Base-by-base conservation (phyloP, 2,888 invertebrate species). In the Phasia obesa region DNA sequence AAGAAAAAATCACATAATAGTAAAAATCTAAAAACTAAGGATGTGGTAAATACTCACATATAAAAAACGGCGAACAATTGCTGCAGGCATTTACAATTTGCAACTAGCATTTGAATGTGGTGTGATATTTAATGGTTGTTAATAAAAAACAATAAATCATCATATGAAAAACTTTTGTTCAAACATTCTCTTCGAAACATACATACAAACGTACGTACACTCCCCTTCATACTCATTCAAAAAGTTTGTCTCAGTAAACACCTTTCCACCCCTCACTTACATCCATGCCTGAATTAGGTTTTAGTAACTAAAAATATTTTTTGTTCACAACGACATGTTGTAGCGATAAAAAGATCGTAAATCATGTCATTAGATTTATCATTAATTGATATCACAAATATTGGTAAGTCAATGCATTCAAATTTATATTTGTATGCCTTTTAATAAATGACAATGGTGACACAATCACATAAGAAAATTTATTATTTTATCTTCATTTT, bases 91-190 rank as follows among this genome's bases (percentile, higher is more conserved):
- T 65, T 65, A 59, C 7, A 31, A 23, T 55, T 55, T 64, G 21
- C 35, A 74, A 47, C 25, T 23, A 44, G 51, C 51, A 19, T 69
- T 23, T 65, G 38, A 38, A 31, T 3, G 42, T 35, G 47, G 77
- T 51, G 79, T 67, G 71, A 60, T 79, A 75, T 79, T 67, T 67
- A 42, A 55, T 71, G 79, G 60, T 71, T 79, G 75, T 83, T 76
- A 76, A 79, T 75, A 83, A 76, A 82, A 83, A 79, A 79, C 75
- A 55, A 83, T 83, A 83, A 83, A 83, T 83, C 83, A 76, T 76
- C 55, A 62, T 62, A 64, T 47, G 51, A 70, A 69, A 69, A 78
- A 78, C 31, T 74, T 73, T 70, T 23, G 55, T 71, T 44, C 25
- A n/a, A 55, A 44, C 35, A 35, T 4, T 35, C 31, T 7, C 17